Evolutionary conservation across 1,140 invertebrate genomes (phyloP), one percentile per base, ranked within the genome.

Genomic region (Brachionus calyciflorus): DNA sequence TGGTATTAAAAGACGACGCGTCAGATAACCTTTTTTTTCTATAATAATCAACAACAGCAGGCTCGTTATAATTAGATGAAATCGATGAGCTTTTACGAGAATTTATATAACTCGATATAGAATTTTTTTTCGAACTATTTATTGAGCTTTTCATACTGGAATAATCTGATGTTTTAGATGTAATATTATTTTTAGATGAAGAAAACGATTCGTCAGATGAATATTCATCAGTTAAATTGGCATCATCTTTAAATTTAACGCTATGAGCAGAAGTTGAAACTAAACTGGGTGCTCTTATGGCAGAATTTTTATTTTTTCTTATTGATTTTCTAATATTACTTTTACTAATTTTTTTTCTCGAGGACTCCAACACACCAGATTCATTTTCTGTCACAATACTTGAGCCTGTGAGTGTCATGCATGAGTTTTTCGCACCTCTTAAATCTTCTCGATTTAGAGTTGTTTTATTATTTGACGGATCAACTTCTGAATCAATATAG

Each of bases 1-100:
- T 65, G 0, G 37, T 65, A 12, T 63, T 63, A 26, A 65, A 3
- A 24, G 60, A 65, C 10, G 60, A 65, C 3, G 60, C 60, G n/a
- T 65, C 60, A 5, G 60, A 65, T 17, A 44, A 41, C 44, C 60
- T 65, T 65, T 65, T 65, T 65, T 24, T 44, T 26, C 60, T 65
- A 28, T 65, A 65, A 44, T 65, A 65, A 41, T 44, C 40, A 21
- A 65, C 60, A 5, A 65, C 60, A 44, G 60, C n/a, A 12, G 60
- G 40, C 37, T 65, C 60, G 24, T 41, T 44, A 37, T 65, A 65
- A 6, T 4, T 44, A 19, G 60, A 65, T 26, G 60, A 65, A 44
- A 24, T 41, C 3, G 60, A 65, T 24, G 60, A 65, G 21, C 60
- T 65, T 65, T 65, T 65, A 44, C 60, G 17, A 0, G 60, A 65